Percentiles rank a stretch among this genome's conserved stretches.
These are phyloP conservation scores for Epinephelus malabaricus DNA, from an alignment of 2,797 vertebrate genomes.

Conservation along the genomic window DNA sequence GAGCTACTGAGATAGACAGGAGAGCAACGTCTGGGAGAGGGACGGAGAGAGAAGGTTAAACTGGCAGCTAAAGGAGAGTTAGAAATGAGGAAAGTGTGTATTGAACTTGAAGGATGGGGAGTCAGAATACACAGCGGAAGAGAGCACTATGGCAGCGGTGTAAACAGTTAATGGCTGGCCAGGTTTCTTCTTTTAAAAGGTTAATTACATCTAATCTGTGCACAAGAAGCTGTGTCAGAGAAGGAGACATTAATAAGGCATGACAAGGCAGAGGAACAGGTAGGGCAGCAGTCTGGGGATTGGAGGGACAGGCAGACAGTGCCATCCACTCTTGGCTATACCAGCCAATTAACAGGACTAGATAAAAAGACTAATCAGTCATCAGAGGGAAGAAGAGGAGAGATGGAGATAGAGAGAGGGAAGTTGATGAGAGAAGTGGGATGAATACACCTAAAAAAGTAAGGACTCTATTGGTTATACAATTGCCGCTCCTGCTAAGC, in stretches of 20 bases:
- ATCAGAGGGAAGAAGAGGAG: slow-evolving; percentile 49
- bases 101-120: slow-evolving; percentile 11
- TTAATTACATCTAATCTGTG: slow-evolving; percentile 85
- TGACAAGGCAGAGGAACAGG: slow-evolving; percentile 73
- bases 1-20: slow-evolving; percentile 40
- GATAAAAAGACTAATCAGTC: slow-evolving; percentile 77
- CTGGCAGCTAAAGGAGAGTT: slow-evolving; percentile 29
- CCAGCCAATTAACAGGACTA: slow-evolving; percentile 64
- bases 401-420: slow-evolving; percentile 22
- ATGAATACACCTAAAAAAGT: slow-evolving; percentile 26
- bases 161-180: slow-evolving; percentile 76
- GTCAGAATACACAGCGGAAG: slow-evolving; percentile 18
- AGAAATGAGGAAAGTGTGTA: slow-evolving; percentile 13
- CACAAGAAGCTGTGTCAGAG: slow-evolving; percentile 67
- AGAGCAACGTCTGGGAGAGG: slow-evolving; percentile 31
- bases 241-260: slow-evolving; percentile 81
- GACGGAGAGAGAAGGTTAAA: slow-evolving; percentile 32
- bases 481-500: slow-evolving; percentile 43
- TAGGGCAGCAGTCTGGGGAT: slow-evolving; percentile 63
- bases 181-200: slow-evolving; percentile 79
- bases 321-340: slow-evolving; percentile 57
- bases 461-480: slow-evolving; percentile 30
- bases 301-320: slow-evolving; percentile 57
- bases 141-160: slow-evolving; percentile 13
- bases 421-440: slow-evolving; percentile 28